Evolutionary conservation across 1,140 invertebrate genomes (phyloP), one percentile per base, ranked within the genome.

Genomic region (Rhagoletis pomonella): DNA sequence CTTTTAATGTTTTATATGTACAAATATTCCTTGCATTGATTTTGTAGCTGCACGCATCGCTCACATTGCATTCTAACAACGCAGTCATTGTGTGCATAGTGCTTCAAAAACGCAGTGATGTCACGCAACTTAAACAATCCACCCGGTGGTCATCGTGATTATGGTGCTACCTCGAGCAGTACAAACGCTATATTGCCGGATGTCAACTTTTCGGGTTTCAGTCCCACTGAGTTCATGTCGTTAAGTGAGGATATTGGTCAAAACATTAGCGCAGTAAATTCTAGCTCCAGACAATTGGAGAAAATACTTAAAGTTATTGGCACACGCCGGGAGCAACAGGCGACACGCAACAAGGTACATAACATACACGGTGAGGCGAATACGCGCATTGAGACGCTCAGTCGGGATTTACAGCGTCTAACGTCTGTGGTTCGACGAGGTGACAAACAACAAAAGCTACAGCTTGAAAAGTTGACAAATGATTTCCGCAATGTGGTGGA

Each of bases 401-500:
- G 95, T 69, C 95, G 95, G 88, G 95, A 97, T 89, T 94, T 98
- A 77, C 95, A 96, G 88, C 94, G 95, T 88, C 93, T 98, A 19
- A 96, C 95, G 39, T 94, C 94, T 50, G 93, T 96, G 9, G 95
- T 96, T 86, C 93, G 95, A 77, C 94, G 94, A 89, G 95, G 95
- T 2, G 96, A 97, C 91, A 96, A 97, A 90, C 95, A 96, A 87
- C 96, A 97, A 90, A 97, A 96, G 90, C 94, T 98, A 88, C 96
- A 98, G 93, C 95, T 97, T 67, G 97, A 97, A 89, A 95, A 97
- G 92, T 94, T 98, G 1, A 97, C 96, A 6, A 95, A 95, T 89
- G 96, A 97, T 89, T 98, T 98, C 91, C 95, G 96, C 89, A 96
- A 96, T 89, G 95, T 96, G 10, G 94, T 98, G 0, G 95, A 96